A percentile compares a stretch with the other conserved stretches of the same genome.
phyloP scores from a whole-genome alignment of 2,797 vertebrate genomes.

The Gastrophryne carolinensis region DNA sequence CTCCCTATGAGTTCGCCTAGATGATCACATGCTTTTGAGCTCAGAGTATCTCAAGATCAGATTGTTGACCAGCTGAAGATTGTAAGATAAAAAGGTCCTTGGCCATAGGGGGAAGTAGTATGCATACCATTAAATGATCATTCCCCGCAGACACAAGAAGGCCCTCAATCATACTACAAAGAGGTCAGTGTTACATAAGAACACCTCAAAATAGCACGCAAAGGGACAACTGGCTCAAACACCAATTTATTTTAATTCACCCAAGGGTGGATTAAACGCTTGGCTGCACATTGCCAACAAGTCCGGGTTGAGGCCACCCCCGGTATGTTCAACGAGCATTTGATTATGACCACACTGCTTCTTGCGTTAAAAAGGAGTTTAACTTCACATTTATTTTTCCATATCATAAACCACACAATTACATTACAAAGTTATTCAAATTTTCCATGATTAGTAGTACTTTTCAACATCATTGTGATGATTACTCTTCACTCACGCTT shows the following conservation, averaged over 20 bases:
- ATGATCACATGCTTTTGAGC: background rate
- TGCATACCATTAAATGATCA: background rate
- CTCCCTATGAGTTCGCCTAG: background rate
- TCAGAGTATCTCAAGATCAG: background rate
- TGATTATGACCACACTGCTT: too few species aligned
- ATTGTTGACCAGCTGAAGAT: background rate
- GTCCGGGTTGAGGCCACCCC: too few species aligned
- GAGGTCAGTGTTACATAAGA: slow-evolving; percentile 44
- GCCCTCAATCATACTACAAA: slow-evolving; percentile 4
- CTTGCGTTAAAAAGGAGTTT: too few species aligned
- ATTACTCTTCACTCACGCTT: too few species aligned
- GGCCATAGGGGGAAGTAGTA: background rate
- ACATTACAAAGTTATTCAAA: too few species aligned
- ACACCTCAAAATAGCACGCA: slow-evolving; percentile 20
- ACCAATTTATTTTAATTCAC: slow-evolving; percentile 34
- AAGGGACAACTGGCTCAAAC: background rate
- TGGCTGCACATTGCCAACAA: background rate
- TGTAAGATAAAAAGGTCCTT: background rate
- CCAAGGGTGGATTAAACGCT: slow-evolving; percentile 8
- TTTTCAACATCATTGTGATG: too few species aligned
- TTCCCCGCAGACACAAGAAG: slow-evolving; percentile 21
- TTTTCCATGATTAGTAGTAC: too few species aligned
- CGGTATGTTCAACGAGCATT: too few species aligned
- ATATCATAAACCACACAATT: too few species aligned
- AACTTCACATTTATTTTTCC: too few species aligned